Percentiles rank a stretch among this genome's conserved stretches.
These are phyloP conservation scores for Botia almorhae DNA, from an alignment of 2,797 vertebrate genomes.

Conservation along the genomic window DNA sequence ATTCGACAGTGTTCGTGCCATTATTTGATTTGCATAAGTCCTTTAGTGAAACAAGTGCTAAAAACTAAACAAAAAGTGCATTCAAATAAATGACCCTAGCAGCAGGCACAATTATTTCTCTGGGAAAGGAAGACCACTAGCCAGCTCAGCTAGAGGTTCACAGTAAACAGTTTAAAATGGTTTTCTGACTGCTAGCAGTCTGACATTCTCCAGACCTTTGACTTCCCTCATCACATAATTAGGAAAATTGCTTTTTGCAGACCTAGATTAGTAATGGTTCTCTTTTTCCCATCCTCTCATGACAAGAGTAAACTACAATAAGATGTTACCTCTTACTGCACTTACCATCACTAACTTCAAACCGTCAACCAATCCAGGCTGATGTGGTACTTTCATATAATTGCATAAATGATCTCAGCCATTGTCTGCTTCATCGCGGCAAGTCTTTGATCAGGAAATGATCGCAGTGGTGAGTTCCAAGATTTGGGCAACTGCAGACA, in stretches of 20 bases:
- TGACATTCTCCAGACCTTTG: slow-evolving; percentile 77
- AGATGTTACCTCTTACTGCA: slow-evolving; percentile 87
- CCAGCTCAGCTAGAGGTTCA: slow-evolving; percentile 69
- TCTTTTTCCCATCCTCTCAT: slow-evolving; percentile 19
- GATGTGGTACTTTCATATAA: slow-evolving; percentile 73
- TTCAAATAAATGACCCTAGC: background rate
- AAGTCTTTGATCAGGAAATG: slow-evolving; percentile 83
- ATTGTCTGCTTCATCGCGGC: slow-evolving; percentile 76
- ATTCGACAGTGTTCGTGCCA: too few species aligned
- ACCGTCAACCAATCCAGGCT: slow-evolving; percentile 71
- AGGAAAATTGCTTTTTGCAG: slow-evolving; percentile 88
- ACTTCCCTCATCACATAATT: slow-evolving; percentile 86
- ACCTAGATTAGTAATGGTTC: slow-evolving; percentile 51
- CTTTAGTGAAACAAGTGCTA: too few species aligned
- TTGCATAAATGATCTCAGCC: slow-evolving; percentile 82
- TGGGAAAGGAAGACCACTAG: slow-evolving; percentile 68
- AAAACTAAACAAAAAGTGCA: too few species aligned
- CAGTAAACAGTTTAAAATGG: slow-evolving; percentile 75
- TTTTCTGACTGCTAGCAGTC: slow-evolving; percentile 69
- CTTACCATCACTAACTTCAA: slow-evolving; percentile 79
- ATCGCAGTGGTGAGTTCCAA: slow-evolving; percentile 82
- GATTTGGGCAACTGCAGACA: slow-evolving; percentile 76
- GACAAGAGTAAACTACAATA: slow-evolving; percentile 89
- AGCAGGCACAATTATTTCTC: slow-evolving; percentile 49
- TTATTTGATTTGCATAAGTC: too few species aligned